Evolutionary conservation across 2,797 vertebrate genomes (phyloP).

Genomic region (Acipenser transmontanus): DNA sequence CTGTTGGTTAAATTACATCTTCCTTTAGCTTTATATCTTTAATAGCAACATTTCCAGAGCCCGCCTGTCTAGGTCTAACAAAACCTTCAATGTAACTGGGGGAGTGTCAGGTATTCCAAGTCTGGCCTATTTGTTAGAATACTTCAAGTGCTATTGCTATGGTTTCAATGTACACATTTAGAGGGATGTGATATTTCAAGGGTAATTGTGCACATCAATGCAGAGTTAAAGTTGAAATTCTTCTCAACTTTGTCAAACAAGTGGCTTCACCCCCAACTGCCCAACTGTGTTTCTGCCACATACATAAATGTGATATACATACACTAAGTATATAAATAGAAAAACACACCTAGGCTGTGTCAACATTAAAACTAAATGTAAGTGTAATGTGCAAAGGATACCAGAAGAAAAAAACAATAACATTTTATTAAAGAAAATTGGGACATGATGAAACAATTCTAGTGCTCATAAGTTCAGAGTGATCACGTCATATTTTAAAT

Average conservation of each 20-base stretch:
- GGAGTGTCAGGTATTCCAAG: not conserved
- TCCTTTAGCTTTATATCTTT: not conserved
- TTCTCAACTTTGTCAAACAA: not conserved
- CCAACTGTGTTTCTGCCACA: not conserved
- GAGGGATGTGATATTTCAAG: slow-evolving; percentile 4
- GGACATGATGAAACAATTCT: too few species aligned
- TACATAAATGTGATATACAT: too few species aligned
- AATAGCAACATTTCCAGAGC: not conserved
- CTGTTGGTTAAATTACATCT: slow-evolving; percentile 14
- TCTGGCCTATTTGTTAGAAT: slow-evolving; percentile 7
- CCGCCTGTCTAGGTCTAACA: slow-evolving; percentile 1
- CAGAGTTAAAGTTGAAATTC: not conserved
- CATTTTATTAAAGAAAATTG: too few species aligned
- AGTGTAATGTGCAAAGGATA: too few species aligned
- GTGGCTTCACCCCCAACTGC: not conserved
- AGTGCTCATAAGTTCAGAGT: too few species aligned
- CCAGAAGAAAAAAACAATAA: too few species aligned
- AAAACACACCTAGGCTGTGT: too few species aligned
- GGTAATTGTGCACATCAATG: slow-evolving; percentile 1
- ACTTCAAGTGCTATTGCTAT: not conserved
- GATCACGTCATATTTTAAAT: too few species aligned
- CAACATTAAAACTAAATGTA: too few species aligned
- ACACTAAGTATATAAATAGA: not conserved
- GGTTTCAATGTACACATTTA: slow-evolving; percentile 6
- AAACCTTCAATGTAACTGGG: slow-evolving; percentile 2